Base-by-base conservation (phyloP, 2,797 vertebrate species). In the Platalea minor region DNA sequence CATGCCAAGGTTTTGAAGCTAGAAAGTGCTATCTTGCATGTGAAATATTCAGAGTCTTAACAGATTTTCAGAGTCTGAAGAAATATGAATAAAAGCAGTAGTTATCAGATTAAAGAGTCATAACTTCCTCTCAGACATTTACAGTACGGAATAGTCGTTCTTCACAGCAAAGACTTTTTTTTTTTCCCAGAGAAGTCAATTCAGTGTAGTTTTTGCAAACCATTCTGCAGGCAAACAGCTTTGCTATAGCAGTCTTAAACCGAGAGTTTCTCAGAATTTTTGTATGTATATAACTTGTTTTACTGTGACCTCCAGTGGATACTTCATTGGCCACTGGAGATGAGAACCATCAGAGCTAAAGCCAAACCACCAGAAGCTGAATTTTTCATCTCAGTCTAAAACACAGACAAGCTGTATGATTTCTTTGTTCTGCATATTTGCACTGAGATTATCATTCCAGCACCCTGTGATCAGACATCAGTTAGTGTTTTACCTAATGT, bases 401-500 rank as follows among this genome's bases (percentile, higher is more conserved):
- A 82, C 21, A 79, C 0, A 1, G 23, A 45, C 13, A 50, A 92
- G 13, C 6, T 57, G 1, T 64, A 64, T 37, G 2, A 46, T 37
- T 89, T 68, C 29, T 88, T 54, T 69, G 26, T 41, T 73, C 65
- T 48, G 19, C 1, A 0, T 24, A 73, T 73, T 17, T 69, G 13
- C 4, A 5, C 11, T 7, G 9, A 48, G 13, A 91, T 9, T 67
- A 39, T n/a, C 12, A 83, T 65, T 78, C 13, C 33, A 76, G 26
- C 12, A 92, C 48, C 48, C 39, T 54, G 33, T 45, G 39, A 85
- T 60, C 29, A 80, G 39, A 75, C 11, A 85, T 14, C 29, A 85
- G 13, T 28, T 65, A 69, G 6, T 18, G 15, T 74, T 97, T 98
- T 97, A 99, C 99, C 99, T 98, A 95, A 99, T 99, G 79, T 99